Evolutionary conservation across 1,140 invertebrate genomes (phyloP).

Genomic region (Heliconius congener): DNA sequence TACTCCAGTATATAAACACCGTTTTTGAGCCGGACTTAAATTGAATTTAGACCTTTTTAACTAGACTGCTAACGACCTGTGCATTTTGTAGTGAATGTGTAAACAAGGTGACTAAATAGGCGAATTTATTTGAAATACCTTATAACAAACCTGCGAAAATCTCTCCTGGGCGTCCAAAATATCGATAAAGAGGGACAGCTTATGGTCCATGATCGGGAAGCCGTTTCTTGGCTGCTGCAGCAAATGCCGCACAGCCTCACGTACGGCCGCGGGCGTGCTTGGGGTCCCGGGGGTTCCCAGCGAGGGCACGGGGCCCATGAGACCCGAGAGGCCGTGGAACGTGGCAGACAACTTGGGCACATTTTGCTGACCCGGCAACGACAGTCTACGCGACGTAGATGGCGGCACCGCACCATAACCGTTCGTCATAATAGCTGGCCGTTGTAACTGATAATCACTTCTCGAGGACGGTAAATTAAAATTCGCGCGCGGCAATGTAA

Average conservation of each 20-base stretch:
- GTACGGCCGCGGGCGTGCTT: slow-evolving; percentile 82
- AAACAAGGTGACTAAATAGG: slow-evolving; percentile 12
- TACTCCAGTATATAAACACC: slow-evolving; percentile 31
- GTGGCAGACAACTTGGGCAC: slow-evolving; percentile 83
- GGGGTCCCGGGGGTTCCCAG: slow-evolving; percentile 76
- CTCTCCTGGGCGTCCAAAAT: slow-evolving; percentile 90
- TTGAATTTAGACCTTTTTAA: slow-evolving; percentile 37
- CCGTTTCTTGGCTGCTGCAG: slow-evolving; percentile 86
- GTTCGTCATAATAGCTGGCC: slow-evolving; percentile 73
- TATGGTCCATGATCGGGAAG: slow-evolving; percentile 88
- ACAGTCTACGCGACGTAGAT: slow-evolving; percentile 63
- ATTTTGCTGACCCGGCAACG: slow-evolving; percentile 66
- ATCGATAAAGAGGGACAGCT: slow-evolving; percentile 89
- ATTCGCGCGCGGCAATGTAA: slow-evolving; percentile 72
- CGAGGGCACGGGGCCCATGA: slow-evolving; percentile 53
- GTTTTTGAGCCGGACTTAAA: slow-evolving; percentile 24
- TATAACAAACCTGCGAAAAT: slow-evolving; percentile 86
- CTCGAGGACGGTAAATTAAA: slow-evolving; percentile 80
- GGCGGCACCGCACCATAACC: slow-evolving; percentile 75
- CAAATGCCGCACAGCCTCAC: slow-evolving; percentile 86
- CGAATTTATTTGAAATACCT: slow-evolving; percentile 14
- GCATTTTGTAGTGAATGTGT: slow-evolving; percentile 5
- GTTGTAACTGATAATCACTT: slow-evolving; percentile 84
- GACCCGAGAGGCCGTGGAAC: slow-evolving; percentile 83
- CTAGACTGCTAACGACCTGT: slow-evolving; percentile 35